phyloP scores from a whole-genome alignment of 2,888 invertebrate genomes.

The Dione vanillae region DNA sequence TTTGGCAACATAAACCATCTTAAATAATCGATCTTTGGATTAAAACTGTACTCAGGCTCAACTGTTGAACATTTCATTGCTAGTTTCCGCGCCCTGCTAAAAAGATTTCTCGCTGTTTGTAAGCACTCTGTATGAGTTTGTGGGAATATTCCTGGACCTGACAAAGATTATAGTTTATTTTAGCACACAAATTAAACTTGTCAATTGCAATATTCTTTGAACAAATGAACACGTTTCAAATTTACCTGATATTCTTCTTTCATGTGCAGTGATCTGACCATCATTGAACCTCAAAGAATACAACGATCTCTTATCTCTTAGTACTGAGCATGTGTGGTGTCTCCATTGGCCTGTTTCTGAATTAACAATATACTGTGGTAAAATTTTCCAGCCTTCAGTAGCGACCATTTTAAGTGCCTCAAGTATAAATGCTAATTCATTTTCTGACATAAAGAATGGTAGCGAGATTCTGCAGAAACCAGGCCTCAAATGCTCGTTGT shows the following conservation, averaged over 20 bases:
- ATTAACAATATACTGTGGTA: slow-evolving; percentile 94
- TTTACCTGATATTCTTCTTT: slow-evolving; percentile 86
- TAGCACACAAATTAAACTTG: neutral
- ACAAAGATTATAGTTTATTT: slow-evolving; percentile 12
- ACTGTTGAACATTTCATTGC: slow-evolving; percentile 89
- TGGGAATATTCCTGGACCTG: slow-evolving; percentile 88
- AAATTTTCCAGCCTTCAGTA: slow-evolving; percentile 93
- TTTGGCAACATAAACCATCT: slow-evolving; percentile 96
- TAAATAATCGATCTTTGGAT: slow-evolving; percentile 87
- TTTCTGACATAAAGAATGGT: slow-evolving; percentile 92
- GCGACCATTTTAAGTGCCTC: slow-evolving; percentile 94
- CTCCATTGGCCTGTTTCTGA: slow-evolving; percentile 95
- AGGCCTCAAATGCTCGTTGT: slow-evolving; percentile 90
- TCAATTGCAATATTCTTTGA: neutral
- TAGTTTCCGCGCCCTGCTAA: slow-evolving; percentile 90
- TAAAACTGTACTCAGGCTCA: slow-evolving; percentile 90
- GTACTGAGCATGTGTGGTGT: slow-evolving; percentile 90
- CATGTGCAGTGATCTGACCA: slow-evolving; percentile 90
- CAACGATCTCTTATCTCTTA: slow-evolving; percentile 93
- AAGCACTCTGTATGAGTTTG: slow-evolving; percentile 90
- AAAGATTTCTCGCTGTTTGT: slow-evolving; percentile 90
- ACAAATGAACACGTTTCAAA: slow-evolving; percentile 16
- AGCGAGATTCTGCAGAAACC: slow-evolving; percentile 94
- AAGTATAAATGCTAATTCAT: slow-evolving; percentile 91
- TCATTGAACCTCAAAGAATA: slow-evolving; percentile 89